Evolutionary conservation across 2,888 invertebrate genomes (phyloP).

Genomic region (Tipula helvola): DNA sequence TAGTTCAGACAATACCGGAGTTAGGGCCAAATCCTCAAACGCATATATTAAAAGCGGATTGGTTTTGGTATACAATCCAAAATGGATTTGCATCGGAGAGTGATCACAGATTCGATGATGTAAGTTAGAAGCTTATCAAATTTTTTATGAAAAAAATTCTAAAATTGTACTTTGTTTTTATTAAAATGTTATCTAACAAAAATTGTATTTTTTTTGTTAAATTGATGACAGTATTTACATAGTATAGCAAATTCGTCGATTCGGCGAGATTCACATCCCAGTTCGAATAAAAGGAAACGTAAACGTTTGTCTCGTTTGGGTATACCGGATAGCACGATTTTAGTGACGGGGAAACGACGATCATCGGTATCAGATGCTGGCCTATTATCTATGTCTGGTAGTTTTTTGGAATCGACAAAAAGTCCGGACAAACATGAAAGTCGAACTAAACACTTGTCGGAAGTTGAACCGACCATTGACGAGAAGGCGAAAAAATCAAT

Average conservation of each 20-base stretch:
- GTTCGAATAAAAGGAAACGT: constrained; percentile 56
- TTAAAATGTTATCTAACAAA: not conserved
- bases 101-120: constrained; percentile 77
- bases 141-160: not conserved
- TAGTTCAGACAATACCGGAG: constrained; percentile 55
- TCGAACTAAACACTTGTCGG: constrained; percentile 24
- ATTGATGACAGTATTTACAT: constrained; percentile 28
- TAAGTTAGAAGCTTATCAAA: constrained; percentile 37
- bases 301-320: constrained; percentile 50
- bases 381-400: constrained; percentile 71
- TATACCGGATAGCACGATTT: constrained; percentile 31
- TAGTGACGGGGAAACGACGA: constrained; percentile 53
- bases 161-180: not conserved
- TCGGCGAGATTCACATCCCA: constrained; percentile 44
- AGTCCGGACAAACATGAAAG: constrained; percentile 56
- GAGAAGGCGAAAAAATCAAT: constrained; percentile 32
- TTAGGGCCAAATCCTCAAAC: constrained; percentile 49
- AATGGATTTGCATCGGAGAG: constrained; percentile 88
- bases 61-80: constrained; percentile 98
- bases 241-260: constrained; percentile 35
- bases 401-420: constrained; percentile 78
- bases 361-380: constrained; percentile 80
- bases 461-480: constrained; percentile 24
- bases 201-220: not conserved
- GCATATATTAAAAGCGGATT: constrained; percentile 78